Conservation (phyloP, 2,888 invertebrate genomes). For the Pyrgus malvae region DNA sequence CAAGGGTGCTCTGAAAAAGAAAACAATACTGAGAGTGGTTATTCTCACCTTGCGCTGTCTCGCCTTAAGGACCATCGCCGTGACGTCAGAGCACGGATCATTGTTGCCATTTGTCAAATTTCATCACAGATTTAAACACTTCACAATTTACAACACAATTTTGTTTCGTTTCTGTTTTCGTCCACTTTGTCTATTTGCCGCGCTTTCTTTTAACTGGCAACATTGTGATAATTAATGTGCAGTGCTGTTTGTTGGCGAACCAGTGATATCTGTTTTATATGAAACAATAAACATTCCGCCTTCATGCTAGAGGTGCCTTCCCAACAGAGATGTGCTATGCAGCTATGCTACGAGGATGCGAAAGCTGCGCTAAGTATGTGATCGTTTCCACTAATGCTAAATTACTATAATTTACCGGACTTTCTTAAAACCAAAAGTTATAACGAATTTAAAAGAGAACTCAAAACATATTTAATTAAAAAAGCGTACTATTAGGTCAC, state of each 20-base stretch:
- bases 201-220: constrained; percentile 10
- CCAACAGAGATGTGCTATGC: too few relatives aligned
- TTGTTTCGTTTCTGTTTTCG: background rate
- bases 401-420: too few relatives aligned
- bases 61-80: constrained; percentile 74
- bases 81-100: constrained; percentile 73
- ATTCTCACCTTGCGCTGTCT: constrained; percentile 73
- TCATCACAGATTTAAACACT: constrained; percentile 34
- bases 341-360: too few relatives aligned
- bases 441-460: too few relatives aligned
- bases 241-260: background rate
- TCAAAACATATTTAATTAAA: too few relatives aligned
- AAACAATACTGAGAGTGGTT: constrained; percentile 3
- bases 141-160: constrained; percentile 4
- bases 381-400: too few relatives aligned
- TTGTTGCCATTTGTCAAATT: constrained; percentile 42
- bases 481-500: too few relatives aligned
- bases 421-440: too few relatives aligned
- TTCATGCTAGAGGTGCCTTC: too few relatives aligned
- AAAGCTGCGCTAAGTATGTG: too few relatives aligned
- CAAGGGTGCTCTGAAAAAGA: background rate
- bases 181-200: background rate
- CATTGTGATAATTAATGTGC: background rate
- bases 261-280: background rate
- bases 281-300: background rate